Conservation (phyloP, 2,797 vertebrate species). For the Eurystomus glaucurus region DNA sequence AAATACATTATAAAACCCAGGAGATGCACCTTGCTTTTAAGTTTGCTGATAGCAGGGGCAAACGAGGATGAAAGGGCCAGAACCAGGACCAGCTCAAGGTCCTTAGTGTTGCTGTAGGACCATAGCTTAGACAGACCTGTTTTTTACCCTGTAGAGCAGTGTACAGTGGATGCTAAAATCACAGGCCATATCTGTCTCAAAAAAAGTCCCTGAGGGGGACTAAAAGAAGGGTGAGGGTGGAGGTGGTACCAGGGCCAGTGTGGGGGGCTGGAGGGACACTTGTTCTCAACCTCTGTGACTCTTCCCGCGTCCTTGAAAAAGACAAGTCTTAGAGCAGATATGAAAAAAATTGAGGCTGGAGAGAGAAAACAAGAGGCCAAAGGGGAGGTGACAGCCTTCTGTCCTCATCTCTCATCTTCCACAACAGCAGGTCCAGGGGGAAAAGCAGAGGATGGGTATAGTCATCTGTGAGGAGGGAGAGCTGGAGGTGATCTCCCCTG, state of each 20-base stretch:
- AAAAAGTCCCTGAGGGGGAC: neutral
- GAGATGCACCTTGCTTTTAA: neutral
- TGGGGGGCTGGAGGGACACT: neutral
- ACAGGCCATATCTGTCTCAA: neutral
- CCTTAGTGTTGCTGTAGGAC: neutral
- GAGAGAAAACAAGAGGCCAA: neutral
- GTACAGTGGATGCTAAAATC: neutral
- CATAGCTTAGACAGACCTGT: neutral
- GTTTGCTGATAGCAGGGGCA: neutral
- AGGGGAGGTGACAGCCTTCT: neutral
- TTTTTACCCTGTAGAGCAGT: neutral
- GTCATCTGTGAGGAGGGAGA: neutral
- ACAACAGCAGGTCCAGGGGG: neutral
- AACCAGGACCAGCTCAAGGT: fast-evolving
- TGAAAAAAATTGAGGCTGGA: neutral
- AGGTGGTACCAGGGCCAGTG: fast-evolving
- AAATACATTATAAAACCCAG: neutral
- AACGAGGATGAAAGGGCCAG: neutral
- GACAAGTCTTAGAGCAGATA: neutral
- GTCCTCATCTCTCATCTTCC: neutral
- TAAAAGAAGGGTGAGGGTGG: neutral
- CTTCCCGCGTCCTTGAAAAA: neutral
- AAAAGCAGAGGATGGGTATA: neutral
- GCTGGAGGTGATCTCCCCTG: neutral
- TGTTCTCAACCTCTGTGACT: neutral